These are phyloP conservation scores for Leptinotarsa undecemlineata DNA, from an alignment of 1,140 invertebrate genomes.

Conservation along the genomic window DNA sequence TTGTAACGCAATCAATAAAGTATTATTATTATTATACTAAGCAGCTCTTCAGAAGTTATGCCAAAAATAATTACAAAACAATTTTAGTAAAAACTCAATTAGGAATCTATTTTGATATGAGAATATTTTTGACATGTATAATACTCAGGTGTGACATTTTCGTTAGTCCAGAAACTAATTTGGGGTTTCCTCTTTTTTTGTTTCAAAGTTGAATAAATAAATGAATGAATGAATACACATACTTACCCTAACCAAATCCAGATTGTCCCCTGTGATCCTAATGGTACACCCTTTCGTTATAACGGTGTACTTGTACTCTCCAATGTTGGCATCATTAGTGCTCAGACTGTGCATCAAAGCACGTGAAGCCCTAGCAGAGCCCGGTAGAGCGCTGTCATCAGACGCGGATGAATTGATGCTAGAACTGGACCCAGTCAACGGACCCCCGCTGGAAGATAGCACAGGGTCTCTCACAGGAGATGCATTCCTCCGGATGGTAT, in stretches of 20 bases:
- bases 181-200: no score
- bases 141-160: no score
- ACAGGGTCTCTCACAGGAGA: conserved; percentile 75
- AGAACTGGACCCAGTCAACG: conserved; percentile 66
- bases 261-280: conserved; percentile 81
- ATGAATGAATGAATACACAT: not conserved
- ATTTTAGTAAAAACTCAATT: no score
- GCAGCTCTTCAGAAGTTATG: no score
- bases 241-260: conserved; percentile 80
- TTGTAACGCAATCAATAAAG: no score
- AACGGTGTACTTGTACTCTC: conserved; percentile 86
- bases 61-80: no score
- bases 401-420: conserved; percentile 75
- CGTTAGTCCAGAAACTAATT: no score
- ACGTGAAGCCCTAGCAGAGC: conserved; percentile 55
- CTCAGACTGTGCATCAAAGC: conserved; percentile 77
- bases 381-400: conserved; percentile 64
- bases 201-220: no score
- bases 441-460: conserved; percentile 57
- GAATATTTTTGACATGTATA: no score
- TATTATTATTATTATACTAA: no score
- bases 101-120: no score
- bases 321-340: conserved; percentile 79
- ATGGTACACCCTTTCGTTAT: conserved; percentile 77
- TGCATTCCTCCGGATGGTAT: conserved; percentile 89